phyloP scores from a whole-genome alignment of 2,113 vertebrate genomes.

The Nothocercus julius region DNA sequence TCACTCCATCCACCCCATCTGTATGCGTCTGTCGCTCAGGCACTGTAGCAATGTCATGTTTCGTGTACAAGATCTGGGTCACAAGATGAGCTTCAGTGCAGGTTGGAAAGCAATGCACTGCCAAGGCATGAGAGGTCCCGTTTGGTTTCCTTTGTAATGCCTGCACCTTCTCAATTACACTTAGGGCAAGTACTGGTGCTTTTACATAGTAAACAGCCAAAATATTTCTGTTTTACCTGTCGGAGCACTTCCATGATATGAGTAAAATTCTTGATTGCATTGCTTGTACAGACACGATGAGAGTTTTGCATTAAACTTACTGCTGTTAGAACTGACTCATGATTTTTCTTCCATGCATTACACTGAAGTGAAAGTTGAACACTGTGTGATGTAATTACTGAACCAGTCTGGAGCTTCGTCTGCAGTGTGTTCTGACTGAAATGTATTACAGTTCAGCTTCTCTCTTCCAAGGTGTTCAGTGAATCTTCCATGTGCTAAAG shows the following conservation, averaged over 20 bases:
- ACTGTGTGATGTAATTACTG: background rate
- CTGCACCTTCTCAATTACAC: background rate
- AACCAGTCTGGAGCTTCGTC: background rate
- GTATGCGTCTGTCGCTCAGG: fast-evolving
- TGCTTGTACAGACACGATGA: background rate
- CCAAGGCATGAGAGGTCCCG: fast-evolving
- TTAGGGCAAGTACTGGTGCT: background rate
- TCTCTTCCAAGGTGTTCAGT: background rate
- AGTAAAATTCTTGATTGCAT: background rate
- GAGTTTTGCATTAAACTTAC: background rate
- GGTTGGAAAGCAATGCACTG: background rate
- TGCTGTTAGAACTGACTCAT: constrained; percentile 17
- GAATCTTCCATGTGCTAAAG: background rate
- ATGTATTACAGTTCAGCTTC: background rate
- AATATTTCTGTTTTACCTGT: background rate
- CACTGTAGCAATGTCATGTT: background rate
- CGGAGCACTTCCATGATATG: background rate
- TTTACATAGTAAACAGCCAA: background rate
- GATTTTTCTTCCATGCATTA: background rate
- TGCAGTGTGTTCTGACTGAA: background rate
- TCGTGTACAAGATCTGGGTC: background rate
- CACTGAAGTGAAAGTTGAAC: constrained; percentile 26
- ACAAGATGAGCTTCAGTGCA: background rate
- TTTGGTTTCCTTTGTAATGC: background rate
- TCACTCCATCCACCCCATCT: background rate